A percentile compares a stretch with the other conserved stretches of the same genome.
Conservation (phyloP, 2,797 vertebrate species). For the Euthynnus affinis region DNA sequence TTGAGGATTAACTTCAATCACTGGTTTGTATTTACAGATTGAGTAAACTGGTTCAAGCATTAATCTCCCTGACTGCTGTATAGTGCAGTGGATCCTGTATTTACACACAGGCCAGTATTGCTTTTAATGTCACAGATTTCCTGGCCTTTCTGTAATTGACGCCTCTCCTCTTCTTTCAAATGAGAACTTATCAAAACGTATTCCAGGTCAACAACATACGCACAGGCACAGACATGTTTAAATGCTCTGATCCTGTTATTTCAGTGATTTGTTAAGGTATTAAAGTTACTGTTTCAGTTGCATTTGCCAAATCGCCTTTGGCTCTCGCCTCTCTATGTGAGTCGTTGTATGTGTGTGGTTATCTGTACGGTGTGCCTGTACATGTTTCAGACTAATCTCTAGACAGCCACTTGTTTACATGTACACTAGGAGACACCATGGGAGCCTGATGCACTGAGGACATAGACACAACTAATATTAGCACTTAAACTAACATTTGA, state of each 20-base stretch:
- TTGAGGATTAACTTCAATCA: slow-evolving; percentile 54
- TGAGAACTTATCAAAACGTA: not conserved
- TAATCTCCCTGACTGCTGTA: slow-evolving; percentile 44
- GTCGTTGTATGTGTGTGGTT: not conserved
- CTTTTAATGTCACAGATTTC: slow-evolving; percentile 9
- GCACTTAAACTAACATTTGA: slow-evolving; percentile 3
- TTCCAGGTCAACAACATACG: not conserved
- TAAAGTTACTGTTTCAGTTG: not conserved
- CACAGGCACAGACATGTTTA: not conserved
- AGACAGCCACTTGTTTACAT: slow-evolving; percentile 58
- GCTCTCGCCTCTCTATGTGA: not conserved
- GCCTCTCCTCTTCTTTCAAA: not conserved
- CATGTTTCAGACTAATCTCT: slow-evolving; percentile 41
- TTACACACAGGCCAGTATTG: not conserved
- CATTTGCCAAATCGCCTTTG: not conserved
- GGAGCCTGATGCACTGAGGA: slow-evolving; percentile 17
- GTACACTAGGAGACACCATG: slow-evolving; percentile 29
- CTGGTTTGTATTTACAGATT: slow-evolving; percentile 54
- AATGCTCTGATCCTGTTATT: not conserved
- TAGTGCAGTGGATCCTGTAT: slow-evolving; percentile 13
- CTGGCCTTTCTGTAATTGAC: not conserved
- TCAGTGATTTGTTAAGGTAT: not conserved
- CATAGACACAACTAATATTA: slow-evolving; percentile 50
- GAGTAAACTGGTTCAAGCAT: slow-evolving; percentile 53
- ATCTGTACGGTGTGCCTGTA: not conserved